phyloP scores from a whole-genome alignment of 2,113 vertebrate species.

The Sisor rabdophorus region DNA sequence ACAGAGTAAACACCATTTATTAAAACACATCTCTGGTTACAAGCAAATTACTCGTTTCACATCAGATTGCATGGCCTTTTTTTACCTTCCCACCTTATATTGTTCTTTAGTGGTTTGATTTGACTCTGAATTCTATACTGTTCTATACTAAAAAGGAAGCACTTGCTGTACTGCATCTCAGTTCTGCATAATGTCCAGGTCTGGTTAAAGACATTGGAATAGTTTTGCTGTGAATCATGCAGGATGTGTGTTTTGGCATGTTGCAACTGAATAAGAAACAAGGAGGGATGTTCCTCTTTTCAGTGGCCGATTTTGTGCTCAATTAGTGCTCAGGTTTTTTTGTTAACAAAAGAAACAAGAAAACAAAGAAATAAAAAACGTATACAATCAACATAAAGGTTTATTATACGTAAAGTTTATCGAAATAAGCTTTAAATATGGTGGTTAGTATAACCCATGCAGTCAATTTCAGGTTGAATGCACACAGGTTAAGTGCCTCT shows the following conservation, averaged over 20 bases:
- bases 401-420: not conserved
- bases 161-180: slow-evolving; percentile 36
- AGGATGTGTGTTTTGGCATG: slow-evolving; percentile 47
- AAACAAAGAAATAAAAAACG: not conserved
- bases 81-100: not conserved
- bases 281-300: slow-evolving; percentile 23
- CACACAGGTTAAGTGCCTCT: slow-evolving; percentile 7
- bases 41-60: not conserved
- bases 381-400: not conserved
- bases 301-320: not conserved
- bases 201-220: slow-evolving; percentile 29
- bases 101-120: slow-evolving; percentile 4
- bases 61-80: not conserved
- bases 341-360: not conserved
- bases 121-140: not conserved
- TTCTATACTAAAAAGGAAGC: slow-evolving; percentile 4
- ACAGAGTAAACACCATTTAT: no score
- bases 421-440: not conserved
- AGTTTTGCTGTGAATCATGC: slow-evolving; percentile 50
- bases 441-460: not conserved
- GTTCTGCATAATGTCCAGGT: slow-evolving; percentile 40
- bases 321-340: not conserved
- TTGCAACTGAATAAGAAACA: slow-evolving; percentile 49
- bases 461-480: not conserved
- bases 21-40: not conserved